These are phyloP conservation scores for Magallana angulata DNA, from an alignment of 1,140 invertebrate species.

Conservation along the genomic window DNA sequence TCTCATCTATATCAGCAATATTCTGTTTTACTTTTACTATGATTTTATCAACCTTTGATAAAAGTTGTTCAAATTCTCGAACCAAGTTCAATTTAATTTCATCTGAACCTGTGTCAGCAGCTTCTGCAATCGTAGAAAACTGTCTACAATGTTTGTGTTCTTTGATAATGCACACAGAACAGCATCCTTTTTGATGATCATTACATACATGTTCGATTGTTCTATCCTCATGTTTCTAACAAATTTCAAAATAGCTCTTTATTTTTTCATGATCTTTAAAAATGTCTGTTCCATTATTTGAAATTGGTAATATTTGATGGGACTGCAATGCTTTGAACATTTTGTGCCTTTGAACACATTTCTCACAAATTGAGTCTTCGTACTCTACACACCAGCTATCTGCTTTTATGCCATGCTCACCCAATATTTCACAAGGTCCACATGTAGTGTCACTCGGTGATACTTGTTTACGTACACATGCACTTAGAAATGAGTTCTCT, in stretches of 20 bases:
- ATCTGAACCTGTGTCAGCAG: neutral
- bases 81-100: neutral
- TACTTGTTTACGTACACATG: neutral
- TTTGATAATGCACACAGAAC: neutral
- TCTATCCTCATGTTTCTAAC: neutral
- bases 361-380: neutral
- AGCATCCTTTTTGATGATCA: neutral
- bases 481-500: neutral
- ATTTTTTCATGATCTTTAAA: too few species aligned
- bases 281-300: neutral
- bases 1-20: neutral
- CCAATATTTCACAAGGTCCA: neutral
- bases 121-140: neutral
- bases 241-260: neutral
- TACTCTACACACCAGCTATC: neutral
- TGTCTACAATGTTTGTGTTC: neutral
- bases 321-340: neutral
- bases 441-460: neutral
- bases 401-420: neutral
- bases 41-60: neutral
- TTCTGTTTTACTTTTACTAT: neutral
- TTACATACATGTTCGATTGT: neutral
- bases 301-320: neutral
- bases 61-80: neutral
- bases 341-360: neutral